A percentile compares a stretch with the other conserved stretches of the same genome.
Evolutionary conservation across 1,140 invertebrate genomes (phyloP).

Genomic region (Anadara kagoshimensis): DNA sequence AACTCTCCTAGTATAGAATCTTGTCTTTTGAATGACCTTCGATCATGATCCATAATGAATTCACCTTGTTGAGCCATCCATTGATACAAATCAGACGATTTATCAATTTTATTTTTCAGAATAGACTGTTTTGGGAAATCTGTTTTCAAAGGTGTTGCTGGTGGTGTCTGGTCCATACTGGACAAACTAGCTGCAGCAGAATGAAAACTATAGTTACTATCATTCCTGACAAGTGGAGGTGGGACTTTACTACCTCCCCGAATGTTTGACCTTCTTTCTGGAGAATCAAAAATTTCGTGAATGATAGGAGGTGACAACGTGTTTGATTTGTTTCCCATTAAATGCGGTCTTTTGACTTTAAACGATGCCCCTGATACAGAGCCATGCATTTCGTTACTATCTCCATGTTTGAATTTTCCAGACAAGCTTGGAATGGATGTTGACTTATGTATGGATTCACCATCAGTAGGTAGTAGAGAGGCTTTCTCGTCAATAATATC

Average conservation of each 20-base stretch:
- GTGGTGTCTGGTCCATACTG: conserved; percentile 63
- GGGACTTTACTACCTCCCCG: conserved; percentile 74
- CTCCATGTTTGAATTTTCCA: background rate
- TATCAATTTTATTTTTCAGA: conserved; percentile 62
- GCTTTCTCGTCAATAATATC: conserved; percentile 90
- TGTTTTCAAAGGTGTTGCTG: conserved; percentile 56
- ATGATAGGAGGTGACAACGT: background rate
- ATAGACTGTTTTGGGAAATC: conserved; percentile 53
- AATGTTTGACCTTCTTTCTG: conserved; percentile 41
- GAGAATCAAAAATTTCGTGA: conserved; percentile 19
- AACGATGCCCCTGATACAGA: conserved; percentile 41
- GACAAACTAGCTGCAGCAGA: conserved; percentile 74
- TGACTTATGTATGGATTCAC: conserved; percentile 65
- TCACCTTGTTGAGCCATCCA: conserved; percentile 95
- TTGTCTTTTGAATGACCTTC: conserved; percentile 46
- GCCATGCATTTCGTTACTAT: conserved; percentile 29
- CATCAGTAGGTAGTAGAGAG: conserved; percentile 82
- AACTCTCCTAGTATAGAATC: conserved; percentile 63
- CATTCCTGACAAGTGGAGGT: conserved; percentile 81
- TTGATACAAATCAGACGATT: conserved; percentile 86
- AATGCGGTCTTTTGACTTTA: conserved; percentile 34
- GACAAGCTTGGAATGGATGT: conserved; percentile 55
- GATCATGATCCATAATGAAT: conserved; percentile 41
- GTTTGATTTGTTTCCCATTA: conserved; percentile 1
- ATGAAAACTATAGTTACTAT: conserved; percentile 79